These are phyloP conservation scores for Discoglossus pictus DNA, from an alignment of 2,797 vertebrate genomes.

Conservation along the genomic window DNA sequence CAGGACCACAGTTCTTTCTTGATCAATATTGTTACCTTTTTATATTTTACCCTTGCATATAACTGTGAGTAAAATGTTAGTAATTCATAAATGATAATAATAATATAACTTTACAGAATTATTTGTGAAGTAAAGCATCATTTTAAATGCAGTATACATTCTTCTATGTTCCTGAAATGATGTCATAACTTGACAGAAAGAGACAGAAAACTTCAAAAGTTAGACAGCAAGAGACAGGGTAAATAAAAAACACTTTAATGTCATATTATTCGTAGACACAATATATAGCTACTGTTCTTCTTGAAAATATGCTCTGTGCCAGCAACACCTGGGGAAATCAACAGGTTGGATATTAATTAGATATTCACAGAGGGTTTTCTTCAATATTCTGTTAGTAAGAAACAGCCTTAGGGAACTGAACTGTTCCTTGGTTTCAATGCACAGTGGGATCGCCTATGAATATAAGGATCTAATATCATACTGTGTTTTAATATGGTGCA, in stretches of 20 bases:
- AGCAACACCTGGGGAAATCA: constrained; percentile 47
- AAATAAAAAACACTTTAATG: constrained; percentile 16
- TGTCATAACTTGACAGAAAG: too few relatives aligned
- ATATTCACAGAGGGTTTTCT: constrained; percentile 46
- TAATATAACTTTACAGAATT: too few relatives aligned
- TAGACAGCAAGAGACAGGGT: too few relatives aligned
- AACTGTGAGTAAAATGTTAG: too few relatives aligned
- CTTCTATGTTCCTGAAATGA: too few relatives aligned
- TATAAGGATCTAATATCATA: constrained; percentile 45
- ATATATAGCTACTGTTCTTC: constrained; percentile 23
- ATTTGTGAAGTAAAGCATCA: too few relatives aligned
- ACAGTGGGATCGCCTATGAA: constrained; percentile 37
- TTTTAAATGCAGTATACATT: too few relatives aligned
- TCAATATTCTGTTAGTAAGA: constrained; percentile 42
- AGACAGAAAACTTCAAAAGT: too few relatives aligned
- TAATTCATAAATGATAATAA: too few relatives aligned
- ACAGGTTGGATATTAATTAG: constrained; percentile 53
- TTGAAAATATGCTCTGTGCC: constrained; percentile 20
- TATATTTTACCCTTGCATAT: too few relatives aligned
- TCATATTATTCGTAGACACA: constrained; percentile 34
- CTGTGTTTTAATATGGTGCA: constrained; percentile 20
- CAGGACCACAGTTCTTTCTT: too few relatives aligned
- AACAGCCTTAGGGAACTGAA: constrained; percentile 39
- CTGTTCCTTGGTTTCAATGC: constrained; percentile 42
- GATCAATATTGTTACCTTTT: too few relatives aligned